phyloP scores from a whole-genome alignment of 2,888 invertebrate genomes.

The Platycnemis pennipes region DNA sequence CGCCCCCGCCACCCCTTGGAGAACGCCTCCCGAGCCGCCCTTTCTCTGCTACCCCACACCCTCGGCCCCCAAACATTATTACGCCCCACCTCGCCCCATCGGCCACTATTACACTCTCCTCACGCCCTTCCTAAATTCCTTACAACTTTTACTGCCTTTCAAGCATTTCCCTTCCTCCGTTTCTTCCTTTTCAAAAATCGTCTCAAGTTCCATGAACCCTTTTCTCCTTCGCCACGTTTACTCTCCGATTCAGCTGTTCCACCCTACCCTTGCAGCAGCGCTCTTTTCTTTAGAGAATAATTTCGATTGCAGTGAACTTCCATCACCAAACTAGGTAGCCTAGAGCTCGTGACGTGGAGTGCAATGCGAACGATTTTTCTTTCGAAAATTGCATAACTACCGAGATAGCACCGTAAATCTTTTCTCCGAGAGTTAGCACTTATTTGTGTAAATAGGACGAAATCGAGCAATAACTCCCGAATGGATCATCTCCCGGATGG shows the following conservation, averaged over 20 bases:
- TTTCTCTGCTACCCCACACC: neutral
- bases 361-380: no score
- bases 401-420: no score
- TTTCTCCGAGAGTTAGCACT: no score
- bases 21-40: neutral
- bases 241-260: neutral
- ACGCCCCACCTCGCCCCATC: neutral
- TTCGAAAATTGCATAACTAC: no score
- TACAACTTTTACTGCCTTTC: slow-evolving; percentile 20
- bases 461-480: no score
- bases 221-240: neutral
- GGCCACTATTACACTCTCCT: slow-evolving; percentile 18
- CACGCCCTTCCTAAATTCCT: slow-evolving; percentile 42
- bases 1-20: neutral
- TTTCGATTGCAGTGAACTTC: no score
- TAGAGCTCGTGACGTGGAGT: no score
- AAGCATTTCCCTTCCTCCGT: neutral
- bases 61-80: neutral
- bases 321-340: no score
- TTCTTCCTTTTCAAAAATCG: neutral
- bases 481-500: no score
- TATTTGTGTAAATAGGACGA: no score
- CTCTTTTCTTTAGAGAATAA: neutral
- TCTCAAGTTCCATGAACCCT: neutral
- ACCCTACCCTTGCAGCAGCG: neutral